These are phyloP conservation scores for Bubo scandiacus DNA, from an alignment of 2,113 vertebrate species.

Conservation along the genomic window DNA sequence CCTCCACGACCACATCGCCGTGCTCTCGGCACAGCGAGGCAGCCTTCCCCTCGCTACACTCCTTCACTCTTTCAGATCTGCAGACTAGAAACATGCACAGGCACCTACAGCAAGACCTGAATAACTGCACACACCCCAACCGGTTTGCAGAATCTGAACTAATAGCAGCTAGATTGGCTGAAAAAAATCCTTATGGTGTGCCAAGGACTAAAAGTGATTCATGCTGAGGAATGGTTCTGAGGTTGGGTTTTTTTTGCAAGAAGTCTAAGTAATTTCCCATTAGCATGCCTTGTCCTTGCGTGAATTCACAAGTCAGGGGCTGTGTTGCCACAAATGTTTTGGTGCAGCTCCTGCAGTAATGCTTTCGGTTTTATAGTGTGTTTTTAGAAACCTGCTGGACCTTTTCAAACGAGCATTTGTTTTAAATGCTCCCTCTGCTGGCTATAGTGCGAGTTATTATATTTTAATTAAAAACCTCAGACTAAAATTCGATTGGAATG, in stretches of 20 bases:
- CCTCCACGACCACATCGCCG: fast-evolving
- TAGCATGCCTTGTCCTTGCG: not conserved
- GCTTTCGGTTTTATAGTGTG: fast-evolving
- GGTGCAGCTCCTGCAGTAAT: not conserved
- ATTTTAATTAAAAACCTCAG: not conserved
- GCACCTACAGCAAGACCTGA: fast-evolving
- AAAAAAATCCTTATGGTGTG: not conserved
- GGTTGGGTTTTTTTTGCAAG: not conserved
- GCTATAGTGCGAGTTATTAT: not conserved
- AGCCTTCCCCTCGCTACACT: not conserved
- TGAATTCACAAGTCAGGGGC: not conserved
- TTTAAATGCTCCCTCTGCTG: constrained; percentile 67
- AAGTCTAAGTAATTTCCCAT: not conserved
- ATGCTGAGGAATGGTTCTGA: not conserved
- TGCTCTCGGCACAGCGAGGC: not conserved
- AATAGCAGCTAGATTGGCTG: not conserved
- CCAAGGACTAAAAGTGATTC: not conserved
- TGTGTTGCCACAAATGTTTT: not conserved
- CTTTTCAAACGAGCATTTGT: not conserved
- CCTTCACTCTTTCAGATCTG: not conserved
- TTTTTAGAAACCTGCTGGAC: not conserved
- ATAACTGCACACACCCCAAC: not conserved
- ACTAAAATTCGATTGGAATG: not conserved
- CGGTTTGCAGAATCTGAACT: not conserved
- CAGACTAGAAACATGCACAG: not conserved